Percentiles rank a stretch among this genome's conserved stretches.
phyloP scores from a whole-genome alignment of 2,113 vertebrate genomes.

The Hyperoodon ampullatus region DNA sequence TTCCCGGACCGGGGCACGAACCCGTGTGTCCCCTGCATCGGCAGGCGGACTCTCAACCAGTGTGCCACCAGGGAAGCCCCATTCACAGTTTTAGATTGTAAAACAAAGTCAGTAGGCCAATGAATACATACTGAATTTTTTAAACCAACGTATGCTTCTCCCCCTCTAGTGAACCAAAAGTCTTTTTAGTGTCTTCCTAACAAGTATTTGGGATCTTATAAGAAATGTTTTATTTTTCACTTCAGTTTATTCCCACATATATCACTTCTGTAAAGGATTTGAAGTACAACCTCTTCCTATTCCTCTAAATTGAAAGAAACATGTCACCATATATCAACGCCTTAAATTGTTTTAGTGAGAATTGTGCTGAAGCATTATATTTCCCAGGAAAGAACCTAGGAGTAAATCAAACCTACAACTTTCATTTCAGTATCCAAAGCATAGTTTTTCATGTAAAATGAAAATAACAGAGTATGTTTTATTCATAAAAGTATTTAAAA shows the following conservation, averaged over 20 bases:
- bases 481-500: neutral
- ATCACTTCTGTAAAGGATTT: constrained; percentile 11
- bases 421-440: constrained; percentile 43
- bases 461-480: neutral
- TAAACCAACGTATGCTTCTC: neutral
- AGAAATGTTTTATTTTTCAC: constrained; percentile 23
- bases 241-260: neutral
- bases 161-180: neutral
- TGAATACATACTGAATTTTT: neutral
- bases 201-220: neutral
- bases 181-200: neutral
- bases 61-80: too few species aligned
- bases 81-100: neutral
- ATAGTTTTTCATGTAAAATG: neutral
- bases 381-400: constrained; percentile 23
- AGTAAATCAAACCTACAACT: constrained; percentile 65
- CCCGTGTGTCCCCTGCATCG: too few species aligned
- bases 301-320: constrained; percentile 23
- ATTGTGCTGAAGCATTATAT: constrained; percentile 53
- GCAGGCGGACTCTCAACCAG: too few species aligned
- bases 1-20: too few species aligned
- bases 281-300: neutral
- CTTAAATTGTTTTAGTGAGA: constrained; percentile 46
- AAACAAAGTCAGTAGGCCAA: neutral
- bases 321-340: constrained; percentile 8